Evolutionary conservation across 2,113 vertebrate species (phyloP).

Genomic region (Passer domesticus): DNA sequence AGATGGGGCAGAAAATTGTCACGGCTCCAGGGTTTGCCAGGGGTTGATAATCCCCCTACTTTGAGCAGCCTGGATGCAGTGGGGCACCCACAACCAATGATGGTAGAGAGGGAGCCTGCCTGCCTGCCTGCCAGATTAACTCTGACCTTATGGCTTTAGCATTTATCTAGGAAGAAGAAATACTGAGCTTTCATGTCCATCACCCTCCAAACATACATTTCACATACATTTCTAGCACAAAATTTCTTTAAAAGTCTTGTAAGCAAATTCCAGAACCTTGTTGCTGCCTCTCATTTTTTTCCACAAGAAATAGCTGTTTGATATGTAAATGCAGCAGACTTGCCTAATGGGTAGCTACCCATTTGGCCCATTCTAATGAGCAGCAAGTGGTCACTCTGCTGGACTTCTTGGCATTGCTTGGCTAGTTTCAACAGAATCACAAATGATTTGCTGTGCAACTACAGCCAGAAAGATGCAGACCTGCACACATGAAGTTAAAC

Average conservation of each 20-base stretch:
- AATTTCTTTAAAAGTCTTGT: neutral
- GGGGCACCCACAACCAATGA: neutral
- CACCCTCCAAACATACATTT: neutral
- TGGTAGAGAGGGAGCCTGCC: neutral
- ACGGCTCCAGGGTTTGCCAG: neutral
- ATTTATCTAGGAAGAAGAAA: neutral
- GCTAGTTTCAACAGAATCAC: neutral
- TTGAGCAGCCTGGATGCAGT: neutral
- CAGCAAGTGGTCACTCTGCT: neutral
- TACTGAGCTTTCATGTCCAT: neutral
- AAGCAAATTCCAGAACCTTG: neutral
- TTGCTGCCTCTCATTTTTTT: neutral
- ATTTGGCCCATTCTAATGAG: neutral
- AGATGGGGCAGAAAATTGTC: neutral
- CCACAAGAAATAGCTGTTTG: neutral
- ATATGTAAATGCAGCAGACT: neutral
- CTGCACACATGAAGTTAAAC: neutral
- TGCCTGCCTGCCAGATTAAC: neutral
- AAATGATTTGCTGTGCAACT: neutral
- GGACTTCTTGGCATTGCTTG: neutral
- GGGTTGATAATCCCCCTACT: neutral
- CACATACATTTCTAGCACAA: neutral
- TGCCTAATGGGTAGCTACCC: neutral
- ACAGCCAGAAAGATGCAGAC: neutral
- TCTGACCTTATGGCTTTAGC: neutral